phyloP scores from a whole-genome alignment of 2,113 vertebrate species.

The Pygoscelis adeliae region DNA sequence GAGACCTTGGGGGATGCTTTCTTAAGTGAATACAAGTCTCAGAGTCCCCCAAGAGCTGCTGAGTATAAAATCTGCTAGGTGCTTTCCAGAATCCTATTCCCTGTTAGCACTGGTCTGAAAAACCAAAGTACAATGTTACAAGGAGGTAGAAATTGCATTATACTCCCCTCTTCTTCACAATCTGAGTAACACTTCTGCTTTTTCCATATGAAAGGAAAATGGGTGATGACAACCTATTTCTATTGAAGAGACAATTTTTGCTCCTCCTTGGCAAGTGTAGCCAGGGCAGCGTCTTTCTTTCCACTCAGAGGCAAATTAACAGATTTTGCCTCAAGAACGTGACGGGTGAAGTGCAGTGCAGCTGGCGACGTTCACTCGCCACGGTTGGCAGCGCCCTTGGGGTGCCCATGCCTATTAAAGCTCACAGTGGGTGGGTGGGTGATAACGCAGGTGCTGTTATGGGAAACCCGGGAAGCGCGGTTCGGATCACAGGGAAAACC shows the following conservation, averaged over 20 bases:
- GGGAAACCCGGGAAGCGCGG: background rate
- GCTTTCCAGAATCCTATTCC: background rate
- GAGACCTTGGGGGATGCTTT: background rate
- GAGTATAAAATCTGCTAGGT: background rate
- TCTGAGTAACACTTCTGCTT: constrained; percentile 8
- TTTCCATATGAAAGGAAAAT: constrained; percentile 24
- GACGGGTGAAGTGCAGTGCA: background rate
- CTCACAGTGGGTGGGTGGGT: background rate
- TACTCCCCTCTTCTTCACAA: background rate
- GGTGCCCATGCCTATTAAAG: background rate
- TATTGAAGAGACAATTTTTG: constrained; percentile 39
- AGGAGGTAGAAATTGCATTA: constrained; percentile 45
- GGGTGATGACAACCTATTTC: constrained; percentile 42
- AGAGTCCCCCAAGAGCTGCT: background rate
- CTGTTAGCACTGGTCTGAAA: background rate
- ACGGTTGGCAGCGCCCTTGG: background rate
- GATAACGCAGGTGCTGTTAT: fast-evolving
- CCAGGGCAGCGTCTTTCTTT: background rate
- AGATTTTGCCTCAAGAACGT: background rate
- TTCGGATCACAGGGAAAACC: fast-evolving
- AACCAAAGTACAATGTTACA: background rate
- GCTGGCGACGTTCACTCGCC: background rate
- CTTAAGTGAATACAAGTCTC: background rate
- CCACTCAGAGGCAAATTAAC: constrained; percentile 28
- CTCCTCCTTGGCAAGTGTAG: constrained; percentile 36